Percentiles rank a stretch among this genome's conserved stretches.
phyloP scores from a whole-genome alignment of 2,888 invertebrate species.

The Scrobipalpa costella region DNA sequence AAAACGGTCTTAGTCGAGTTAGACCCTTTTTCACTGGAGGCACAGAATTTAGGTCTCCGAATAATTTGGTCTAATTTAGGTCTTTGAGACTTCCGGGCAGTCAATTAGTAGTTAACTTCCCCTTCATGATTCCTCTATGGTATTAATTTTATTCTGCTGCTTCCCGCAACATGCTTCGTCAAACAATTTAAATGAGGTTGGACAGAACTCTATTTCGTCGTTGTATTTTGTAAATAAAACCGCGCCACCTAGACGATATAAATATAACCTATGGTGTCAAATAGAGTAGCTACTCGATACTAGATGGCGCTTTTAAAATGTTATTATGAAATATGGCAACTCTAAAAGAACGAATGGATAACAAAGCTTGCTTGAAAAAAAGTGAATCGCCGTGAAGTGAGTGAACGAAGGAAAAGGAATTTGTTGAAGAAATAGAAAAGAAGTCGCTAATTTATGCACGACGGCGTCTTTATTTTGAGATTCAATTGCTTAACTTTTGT shows the following conservation, averaged over 20 bases:
- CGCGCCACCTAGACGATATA: not conserved
- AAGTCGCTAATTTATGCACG: conserved; percentile 73
- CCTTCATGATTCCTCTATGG: too few species aligned
- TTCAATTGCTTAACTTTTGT: conserved; percentile 66
- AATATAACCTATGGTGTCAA: not conserved
- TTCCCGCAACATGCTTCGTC: too few species aligned
- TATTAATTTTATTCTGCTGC: too few species aligned
- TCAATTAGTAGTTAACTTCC: too few species aligned
- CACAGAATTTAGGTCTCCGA: too few species aligned
- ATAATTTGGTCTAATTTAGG: too few species aligned
- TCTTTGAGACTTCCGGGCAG: too few species aligned
- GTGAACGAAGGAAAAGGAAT: conserved; percentile 47
- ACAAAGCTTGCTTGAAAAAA: conserved; percentile 22
- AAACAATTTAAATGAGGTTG: too few species aligned
- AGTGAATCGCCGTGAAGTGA: conserved; percentile 41
- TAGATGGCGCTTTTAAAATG: conserved; percentile 39
- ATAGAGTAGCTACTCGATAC: conserved; percentile 35
- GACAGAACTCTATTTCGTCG: too few species aligned
- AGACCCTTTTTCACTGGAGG: too few species aligned
- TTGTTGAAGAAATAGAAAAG: conserved; percentile 65
- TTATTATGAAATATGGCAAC: conserved; percentile 23
- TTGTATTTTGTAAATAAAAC: too few species aligned
- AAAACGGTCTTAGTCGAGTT: too few species aligned
- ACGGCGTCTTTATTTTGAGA: conserved; percentile 78
- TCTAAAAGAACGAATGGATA: conserved; percentile 10